Base-by-base conservation (phyloP, 1,140 invertebrate species). In the Dendroctonus ponderosae region DNA sequence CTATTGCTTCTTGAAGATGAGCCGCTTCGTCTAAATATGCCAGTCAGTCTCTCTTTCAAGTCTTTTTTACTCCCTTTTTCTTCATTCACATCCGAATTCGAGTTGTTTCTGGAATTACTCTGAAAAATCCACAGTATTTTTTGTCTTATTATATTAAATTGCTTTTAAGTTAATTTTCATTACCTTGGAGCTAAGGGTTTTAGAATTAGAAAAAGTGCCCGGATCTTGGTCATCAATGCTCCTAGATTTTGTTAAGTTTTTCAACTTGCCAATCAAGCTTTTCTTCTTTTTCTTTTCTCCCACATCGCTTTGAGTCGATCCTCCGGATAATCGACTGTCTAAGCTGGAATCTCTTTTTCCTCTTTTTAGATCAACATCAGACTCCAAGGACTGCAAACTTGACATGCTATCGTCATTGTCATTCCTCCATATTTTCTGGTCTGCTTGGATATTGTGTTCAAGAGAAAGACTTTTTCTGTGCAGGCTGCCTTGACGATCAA, bases 301-400 rank as follows among this genome's bases (percentile, higher is more conserved):
- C 60, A 91, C 84, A 72, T 94, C 92, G 76, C 91, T 94, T 74
- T 92, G 91, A 0, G 90, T 90, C 6, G 92, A 94, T 14, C 90
- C 90, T 49, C 87, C 89, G 0, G 91, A 94, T 54, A 93, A 79
- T 51, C 91, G 86, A 71, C 89, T 90, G 75, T 91, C 89, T n/a
- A 90, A 79, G 75, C 88, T 90, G 40, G 85, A 82, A 74, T 90
- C 89, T 66, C 88, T 83, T 60, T 66, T 79, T 68, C 73, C 78
- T 6, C 77, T 78, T 66, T 83, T 82, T 5, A 79, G 75, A 63
- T 82, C 81, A 42, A 79, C 76, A 50, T 85, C 5, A 84, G 85
- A 71, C 91, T 89, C 68, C 91, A 76, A 58, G 11, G 66, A 61
- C 40, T 59, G 88, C 91, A 92, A 80, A 57, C 91, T 93, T 0